Evolutionary conservation across 1,140 invertebrate genomes (phyloP), one percentile per base, ranked within the genome.

Genomic region (Drosophila setifemur): DNA sequence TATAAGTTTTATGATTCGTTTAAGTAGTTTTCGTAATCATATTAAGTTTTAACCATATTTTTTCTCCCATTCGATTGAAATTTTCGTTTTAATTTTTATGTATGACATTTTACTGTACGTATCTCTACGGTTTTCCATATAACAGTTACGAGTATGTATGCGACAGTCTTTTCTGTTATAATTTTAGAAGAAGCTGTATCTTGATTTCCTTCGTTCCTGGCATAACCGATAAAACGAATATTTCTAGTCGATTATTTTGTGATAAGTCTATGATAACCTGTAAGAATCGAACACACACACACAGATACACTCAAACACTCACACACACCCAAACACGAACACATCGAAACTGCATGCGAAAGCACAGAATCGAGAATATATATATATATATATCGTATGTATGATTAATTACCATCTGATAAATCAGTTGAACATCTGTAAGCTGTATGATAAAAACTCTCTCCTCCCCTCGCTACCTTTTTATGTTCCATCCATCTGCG

Each of bases 1-100:
- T 87, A 82, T 87, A 87, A 87, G 76, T 77, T 87, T 14, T 66
- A n/a, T 61, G 66, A 66, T 71, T 79, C 64, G 44, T 72, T 79
- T 86, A 86, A 86, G 75, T 87, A 86, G 54, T 28, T 73, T 58
- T 48, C 37, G 35, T 72, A 57, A 25, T 43, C 35, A 14, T 61
- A 61, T 75, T 81, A 76, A 81, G 76, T 71, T 79, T 58, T 40
- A 26, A 44, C 4, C 29, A 16, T 9, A 16, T 57, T 67, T 66
- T 61, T 52, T 26, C 40, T 35, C 33, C 35, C 40, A 33, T 52
- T 21, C n/a, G 21, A 48, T 18, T 12, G 14, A n/a, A 26, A 28
- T 25, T 45, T 53, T 40, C 29, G 47, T 53, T 49, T 71, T 71
- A 29, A 26, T 63, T 68, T 63, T 68, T 69, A 54, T 40, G 18